These are phyloP conservation scores for Monochamus saltuarius DNA, from an alignment of 1,140 invertebrate species.

Conservation along the genomic window DNA sequence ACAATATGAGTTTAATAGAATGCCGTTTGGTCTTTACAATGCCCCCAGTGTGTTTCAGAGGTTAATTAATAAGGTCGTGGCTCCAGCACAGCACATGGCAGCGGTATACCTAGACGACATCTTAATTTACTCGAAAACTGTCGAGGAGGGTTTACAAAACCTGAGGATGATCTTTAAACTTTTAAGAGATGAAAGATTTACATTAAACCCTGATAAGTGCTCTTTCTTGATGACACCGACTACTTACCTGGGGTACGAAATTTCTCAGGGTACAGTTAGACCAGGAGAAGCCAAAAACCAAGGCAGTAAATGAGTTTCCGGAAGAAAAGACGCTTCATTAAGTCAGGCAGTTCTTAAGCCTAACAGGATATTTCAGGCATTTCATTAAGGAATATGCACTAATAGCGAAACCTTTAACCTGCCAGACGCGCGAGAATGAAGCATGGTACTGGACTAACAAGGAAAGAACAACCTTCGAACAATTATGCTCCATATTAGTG, in stretches of 20 bases:
- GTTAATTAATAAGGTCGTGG: constrained; percentile 24
- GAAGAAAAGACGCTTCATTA: too few species aligned
- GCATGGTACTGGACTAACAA: too few species aligned
- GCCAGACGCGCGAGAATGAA: constrained; percentile 18
- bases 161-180: neutral
- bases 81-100: neutral
- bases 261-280: constrained; percentile 29
- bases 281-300: too few species aligned
- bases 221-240: constrained; percentile 18
- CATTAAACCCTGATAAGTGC: constrained; percentile 24
- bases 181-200: constrained; percentile 6
- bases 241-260: constrained; percentile 21
- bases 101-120: constrained; percentile 33
- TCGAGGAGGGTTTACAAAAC: too few species aligned
- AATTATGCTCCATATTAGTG: too few species aligned
- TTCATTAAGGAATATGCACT: constrained; percentile 36
- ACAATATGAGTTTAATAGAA: constrained; percentile 40
- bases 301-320: too few species aligned
- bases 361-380: constrained; percentile 40
- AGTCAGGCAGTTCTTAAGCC: too few species aligned
- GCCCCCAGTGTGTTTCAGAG: constrained; percentile 40
- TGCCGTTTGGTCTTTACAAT: constrained; percentile 42
- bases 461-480: too few species aligned
- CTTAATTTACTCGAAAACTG: constrained; percentile 10
- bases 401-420: constrained; percentile 28